A percentile compares a stretch with the other conserved stretches of the same genome.
Conservation (phyloP, 2,797 vertebrate genomes). For the Poecilia velifera region DNA sequence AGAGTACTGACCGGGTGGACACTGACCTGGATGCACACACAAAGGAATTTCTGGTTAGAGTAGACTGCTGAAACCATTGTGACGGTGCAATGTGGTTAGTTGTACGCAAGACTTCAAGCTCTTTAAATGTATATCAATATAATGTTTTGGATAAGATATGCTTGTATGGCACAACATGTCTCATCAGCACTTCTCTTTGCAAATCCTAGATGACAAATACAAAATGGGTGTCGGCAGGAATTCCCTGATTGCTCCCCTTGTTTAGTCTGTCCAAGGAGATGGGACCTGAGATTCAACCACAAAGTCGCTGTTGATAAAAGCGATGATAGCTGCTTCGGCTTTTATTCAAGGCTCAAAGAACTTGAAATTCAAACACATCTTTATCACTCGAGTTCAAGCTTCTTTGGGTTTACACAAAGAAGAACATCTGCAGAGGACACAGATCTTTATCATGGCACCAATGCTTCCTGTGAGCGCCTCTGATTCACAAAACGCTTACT, state of each 20-base stretch:
- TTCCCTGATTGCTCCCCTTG: constrained; percentile 59
- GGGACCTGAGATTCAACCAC: constrained; percentile 65
- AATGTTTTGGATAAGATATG: not conserved
- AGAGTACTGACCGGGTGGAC: constrained; percentile 90
- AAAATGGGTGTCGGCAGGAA: constrained; percentile 64
- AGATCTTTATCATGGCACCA: constrained; percentile 77
- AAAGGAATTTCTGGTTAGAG: constrained; percentile 27
- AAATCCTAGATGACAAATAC: constrained; percentile 65
- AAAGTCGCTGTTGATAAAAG: constrained; percentile 73
- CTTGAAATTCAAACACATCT: constrained; percentile 68
- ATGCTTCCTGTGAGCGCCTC: constrained; percentile 70
- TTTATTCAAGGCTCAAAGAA: constrained; percentile 49
- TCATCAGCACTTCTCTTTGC: constrained; percentile 58
- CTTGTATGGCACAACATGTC: constrained; percentile 22
- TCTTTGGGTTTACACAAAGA: constrained; percentile 71
- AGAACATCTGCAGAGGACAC: constrained; percentile 67
- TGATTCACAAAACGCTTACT: constrained; percentile 48
- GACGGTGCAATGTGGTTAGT: not conserved
- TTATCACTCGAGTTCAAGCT: constrained; percentile 56
- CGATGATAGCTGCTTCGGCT: constrained; percentile 69
- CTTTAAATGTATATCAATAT: not conserved
- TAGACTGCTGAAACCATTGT: constrained; percentile 20
- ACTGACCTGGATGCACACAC: constrained; percentile 85
- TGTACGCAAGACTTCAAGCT: not conserved
- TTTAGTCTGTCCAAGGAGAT: constrained; percentile 82